A percentile compares a stretch with the other conserved stretches of the same genome.
phyloP scores from a whole-genome alignment of 2,113 vertebrate species.

The Zootoca vivipara region DNA sequence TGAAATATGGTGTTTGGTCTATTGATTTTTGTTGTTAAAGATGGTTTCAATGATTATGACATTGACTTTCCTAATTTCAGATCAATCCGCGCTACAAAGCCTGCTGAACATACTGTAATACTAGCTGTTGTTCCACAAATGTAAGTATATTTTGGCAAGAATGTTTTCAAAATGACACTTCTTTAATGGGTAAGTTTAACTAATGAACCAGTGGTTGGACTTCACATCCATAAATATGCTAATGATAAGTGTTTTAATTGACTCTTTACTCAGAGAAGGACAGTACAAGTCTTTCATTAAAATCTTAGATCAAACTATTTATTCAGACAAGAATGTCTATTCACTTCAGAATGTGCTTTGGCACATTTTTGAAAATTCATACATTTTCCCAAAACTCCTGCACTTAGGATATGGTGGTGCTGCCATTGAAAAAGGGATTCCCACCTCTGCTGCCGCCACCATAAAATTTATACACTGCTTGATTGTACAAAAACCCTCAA shows the following conservation, averaged over 20 bases:
- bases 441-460: no score
- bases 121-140: constrained; percentile 85
- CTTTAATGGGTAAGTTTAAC: not conserved
- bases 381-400: not conserved
- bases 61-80: constrained; percentile 72
- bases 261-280: no score
- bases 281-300: not conserved
- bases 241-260: not conserved
- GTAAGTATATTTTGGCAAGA: constrained; percentile 76
- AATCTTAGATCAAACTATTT: not conserved
- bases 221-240: not conserved
- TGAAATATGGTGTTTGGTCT: not conserved
- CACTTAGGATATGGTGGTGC: no score
- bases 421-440: no score
- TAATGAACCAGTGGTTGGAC: not conserved
- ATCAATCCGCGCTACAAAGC: constrained; percentile 88
- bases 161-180: not conserved
- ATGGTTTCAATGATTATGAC: constrained; percentile 23
- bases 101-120: constrained; percentile 89
- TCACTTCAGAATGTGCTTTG: not conserved
- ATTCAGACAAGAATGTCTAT: not conserved
- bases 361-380: not conserved
- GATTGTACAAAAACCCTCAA: no score
- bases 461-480: no score
- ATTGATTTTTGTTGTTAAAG: constrained; percentile 3